phyloP scores from a whole-genome alignment of 2,888 invertebrate genomes.

The Stegophylla sp. region DNA sequence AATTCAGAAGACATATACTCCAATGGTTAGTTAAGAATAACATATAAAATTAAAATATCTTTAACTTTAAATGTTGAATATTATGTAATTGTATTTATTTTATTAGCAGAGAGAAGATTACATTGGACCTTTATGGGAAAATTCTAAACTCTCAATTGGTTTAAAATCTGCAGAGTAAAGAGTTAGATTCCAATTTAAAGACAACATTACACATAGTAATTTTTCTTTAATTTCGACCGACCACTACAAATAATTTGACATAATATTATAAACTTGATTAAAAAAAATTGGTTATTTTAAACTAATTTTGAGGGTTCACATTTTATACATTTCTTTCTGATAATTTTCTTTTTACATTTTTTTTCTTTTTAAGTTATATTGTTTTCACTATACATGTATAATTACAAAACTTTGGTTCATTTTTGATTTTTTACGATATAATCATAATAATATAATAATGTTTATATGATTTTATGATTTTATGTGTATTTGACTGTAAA shows the following conservation, averaged over 20 bases:
- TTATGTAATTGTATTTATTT: not conserved
- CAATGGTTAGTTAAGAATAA: constrained; percentile 31
- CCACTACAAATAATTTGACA: too few species aligned
- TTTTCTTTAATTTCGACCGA: not conserved
- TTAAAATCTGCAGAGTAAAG: constrained; percentile 66
- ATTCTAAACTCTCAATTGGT: constrained; percentile 46
- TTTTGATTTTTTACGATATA: too few species aligned
- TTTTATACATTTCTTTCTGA: too few species aligned
- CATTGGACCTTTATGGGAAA: constrained; percentile 32
- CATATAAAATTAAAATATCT: not conserved
- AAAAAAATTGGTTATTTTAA: too few species aligned
- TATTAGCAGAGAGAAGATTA: constrained; percentile 39
- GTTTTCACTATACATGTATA: not conserved
- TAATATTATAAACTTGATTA: too few species aligned
- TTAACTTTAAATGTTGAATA: not conserved
- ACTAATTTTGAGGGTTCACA: too few species aligned
- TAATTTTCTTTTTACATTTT: not conserved
- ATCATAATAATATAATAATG: too few species aligned
- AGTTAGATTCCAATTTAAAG: constrained; percentile 66
- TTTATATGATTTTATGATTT: too few species aligned
- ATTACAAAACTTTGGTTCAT: too few species aligned
- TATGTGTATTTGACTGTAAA: too few species aligned
- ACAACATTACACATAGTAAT: constrained; percentile 65
- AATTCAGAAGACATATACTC: not conserved
- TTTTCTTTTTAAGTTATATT: constrained; percentile 13